phyloP scores from a whole-genome alignment of 2,797 vertebrate species.

The Enteromius paludinosus region DNA sequence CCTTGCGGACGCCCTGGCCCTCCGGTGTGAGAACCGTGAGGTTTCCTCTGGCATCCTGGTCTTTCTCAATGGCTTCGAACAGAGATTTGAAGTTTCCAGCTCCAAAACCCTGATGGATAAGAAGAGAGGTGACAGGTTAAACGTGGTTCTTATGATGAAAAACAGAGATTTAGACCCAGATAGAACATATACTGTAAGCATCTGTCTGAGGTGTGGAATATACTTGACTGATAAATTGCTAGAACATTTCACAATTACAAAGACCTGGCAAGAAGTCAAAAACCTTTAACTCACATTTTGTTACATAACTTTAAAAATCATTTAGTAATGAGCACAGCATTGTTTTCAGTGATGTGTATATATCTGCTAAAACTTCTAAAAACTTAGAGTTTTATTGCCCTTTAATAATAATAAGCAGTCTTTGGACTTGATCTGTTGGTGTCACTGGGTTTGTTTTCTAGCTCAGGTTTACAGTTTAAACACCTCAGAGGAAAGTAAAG shows the following conservation, averaged over 20 bases:
- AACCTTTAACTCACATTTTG: too few species aligned
- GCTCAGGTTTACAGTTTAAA: conserved; percentile 30
- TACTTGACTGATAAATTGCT: neutral
- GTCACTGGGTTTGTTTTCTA: neutral
- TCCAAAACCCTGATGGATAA: conserved; percentile 81
- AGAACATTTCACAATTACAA: neutral
- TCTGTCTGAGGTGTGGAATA: neutral
- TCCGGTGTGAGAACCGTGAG: conserved; percentile 75
- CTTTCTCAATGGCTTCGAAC: conserved; percentile 86
- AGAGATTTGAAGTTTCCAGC: conserved; percentile 88
- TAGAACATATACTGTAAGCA: neutral
- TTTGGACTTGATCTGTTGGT: neutral
- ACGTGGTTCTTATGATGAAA: neutral
- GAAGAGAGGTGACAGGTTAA: conserved; percentile 5
- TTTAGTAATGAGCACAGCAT: neutral
- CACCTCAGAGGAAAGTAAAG: conserved; percentile 19
- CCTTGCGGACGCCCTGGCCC: conserved; percentile 62
- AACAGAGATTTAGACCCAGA: neutral
- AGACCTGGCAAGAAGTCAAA: neutral
- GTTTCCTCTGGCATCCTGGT: conserved; percentile 86
- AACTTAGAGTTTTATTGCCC: neutral
- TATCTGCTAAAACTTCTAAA: neutral
- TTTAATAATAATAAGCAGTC: neutral
- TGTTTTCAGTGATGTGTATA: neutral
- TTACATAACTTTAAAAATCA: neutral